These are phyloP conservation scores for Drosophila nigromelanica DNA, from an alignment of 1,140 invertebrate genomes.

Conservation along the genomic window DNA sequence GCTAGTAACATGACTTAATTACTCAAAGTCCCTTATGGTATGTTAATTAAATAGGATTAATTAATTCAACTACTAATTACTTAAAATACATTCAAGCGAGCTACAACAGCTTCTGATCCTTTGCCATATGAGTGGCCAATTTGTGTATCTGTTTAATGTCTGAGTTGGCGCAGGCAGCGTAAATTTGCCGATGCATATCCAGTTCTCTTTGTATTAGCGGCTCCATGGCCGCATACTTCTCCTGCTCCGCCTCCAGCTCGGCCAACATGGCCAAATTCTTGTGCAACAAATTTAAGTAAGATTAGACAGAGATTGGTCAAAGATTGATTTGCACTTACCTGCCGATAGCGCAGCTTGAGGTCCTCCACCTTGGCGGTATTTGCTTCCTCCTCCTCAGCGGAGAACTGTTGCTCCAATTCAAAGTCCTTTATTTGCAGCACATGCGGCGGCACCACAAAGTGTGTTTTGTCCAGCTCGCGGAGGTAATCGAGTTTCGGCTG, in stretches of 20 bases:
- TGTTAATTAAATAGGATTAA: no score
- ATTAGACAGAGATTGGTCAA: neutral
- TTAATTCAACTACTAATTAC: neutral
- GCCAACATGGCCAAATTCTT: conserved; percentile 72
- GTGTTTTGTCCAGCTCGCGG: conserved; percentile 40
- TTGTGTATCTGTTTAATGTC: conserved; percentile 31
- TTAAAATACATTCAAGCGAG: neutral
- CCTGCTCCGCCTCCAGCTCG: conserved; percentile 51
- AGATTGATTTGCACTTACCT: conserved; percentile 30
- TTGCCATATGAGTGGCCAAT: conserved; percentile 22
- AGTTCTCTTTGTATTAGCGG: conserved; percentile 46
- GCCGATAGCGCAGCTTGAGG: conserved; percentile 48
- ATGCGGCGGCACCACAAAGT: conserved; percentile 64
- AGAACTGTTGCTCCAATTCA: conserved; percentile 34
- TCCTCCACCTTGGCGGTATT: conserved; percentile 33
- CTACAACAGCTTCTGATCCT: conserved; percentile 4
- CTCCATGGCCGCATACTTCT: conserved; percentile 41
- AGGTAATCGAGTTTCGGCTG: conserved; percentile 32
- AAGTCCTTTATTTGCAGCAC: conserved; percentile 58
- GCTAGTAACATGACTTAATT: neutral
- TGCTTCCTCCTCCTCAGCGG: conserved; percentile 45
- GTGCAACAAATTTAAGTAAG: neutral
- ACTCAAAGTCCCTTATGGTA: neutral
- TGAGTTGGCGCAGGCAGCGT: conserved; percentile 12
- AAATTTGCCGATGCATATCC: conserved; percentile 47